Conservation (phyloP, 2,888 invertebrate genomes). For the Caenorhabditis zanzibari region DNA sequence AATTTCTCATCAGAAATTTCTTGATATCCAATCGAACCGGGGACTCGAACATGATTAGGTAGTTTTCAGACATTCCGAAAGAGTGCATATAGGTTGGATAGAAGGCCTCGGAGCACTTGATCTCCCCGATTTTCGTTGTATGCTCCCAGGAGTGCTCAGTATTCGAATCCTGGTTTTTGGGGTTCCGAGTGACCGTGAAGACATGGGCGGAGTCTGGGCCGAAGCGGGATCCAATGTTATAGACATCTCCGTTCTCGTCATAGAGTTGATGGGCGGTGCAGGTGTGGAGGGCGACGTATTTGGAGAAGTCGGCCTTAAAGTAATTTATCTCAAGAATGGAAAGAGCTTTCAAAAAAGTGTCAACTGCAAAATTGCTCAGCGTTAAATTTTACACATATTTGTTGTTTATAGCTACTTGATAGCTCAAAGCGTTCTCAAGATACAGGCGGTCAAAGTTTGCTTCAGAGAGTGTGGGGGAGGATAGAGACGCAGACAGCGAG, state of each 20-base stretch:
- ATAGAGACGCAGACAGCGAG: too few relatives aligned
- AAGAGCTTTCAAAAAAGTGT: not conserved
- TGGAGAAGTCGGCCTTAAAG: conserved; percentile 56
- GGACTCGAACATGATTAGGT: conserved; percentile 93
- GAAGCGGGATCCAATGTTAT: conserved; percentile 73
- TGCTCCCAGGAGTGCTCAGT: conserved; percentile 46
- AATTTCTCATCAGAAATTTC: conserved; percentile 58
- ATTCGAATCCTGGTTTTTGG: conserved; percentile 39
- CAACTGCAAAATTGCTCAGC: not conserved
- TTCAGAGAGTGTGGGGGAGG: too few relatives aligned
- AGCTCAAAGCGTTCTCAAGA: too few relatives aligned
- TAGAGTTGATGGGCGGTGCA: conserved; percentile 75
- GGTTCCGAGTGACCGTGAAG: conserved; percentile 71
- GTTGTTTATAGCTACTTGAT: too few relatives aligned
- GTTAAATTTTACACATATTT: not conserved
- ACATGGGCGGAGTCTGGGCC: conserved; percentile 73
- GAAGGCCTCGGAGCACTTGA: conserved; percentile 58
- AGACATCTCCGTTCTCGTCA: conserved; percentile 74
- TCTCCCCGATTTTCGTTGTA: conserved; percentile 56
- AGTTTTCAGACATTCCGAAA: conserved; percentile 92
- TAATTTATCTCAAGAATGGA: not conserved
- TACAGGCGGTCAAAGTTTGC: too few relatives aligned
- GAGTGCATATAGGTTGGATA: conserved; percentile 91
- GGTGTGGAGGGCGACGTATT: conserved; percentile 73
- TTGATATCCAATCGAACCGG: conserved; percentile 86